These are phyloP conservation scores for Zapus hudsonius DNA, from an alignment of 2,113 vertebrate genomes.

Conservation along the genomic window DNA sequence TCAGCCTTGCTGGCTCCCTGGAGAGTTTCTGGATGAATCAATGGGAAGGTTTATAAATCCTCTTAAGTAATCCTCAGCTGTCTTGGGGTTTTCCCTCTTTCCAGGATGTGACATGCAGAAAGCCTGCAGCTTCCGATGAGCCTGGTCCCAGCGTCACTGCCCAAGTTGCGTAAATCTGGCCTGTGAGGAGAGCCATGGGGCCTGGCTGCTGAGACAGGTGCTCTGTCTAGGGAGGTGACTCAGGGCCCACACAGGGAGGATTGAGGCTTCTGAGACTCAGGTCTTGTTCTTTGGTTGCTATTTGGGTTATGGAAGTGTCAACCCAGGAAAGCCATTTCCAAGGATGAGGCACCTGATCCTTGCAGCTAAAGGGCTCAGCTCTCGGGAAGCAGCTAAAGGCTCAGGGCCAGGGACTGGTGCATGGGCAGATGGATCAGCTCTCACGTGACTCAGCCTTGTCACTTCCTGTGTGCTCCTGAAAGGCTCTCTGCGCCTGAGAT, in stretches of 20 bases:
- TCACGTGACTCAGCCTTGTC: neutral
- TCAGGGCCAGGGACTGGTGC: neutral
- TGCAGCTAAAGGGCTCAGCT: neutral
- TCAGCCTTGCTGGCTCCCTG: neutral
- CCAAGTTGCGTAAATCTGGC: neutral
- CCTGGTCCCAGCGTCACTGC: neutral
- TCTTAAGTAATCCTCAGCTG: neutral
- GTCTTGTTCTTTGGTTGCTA: neutral
- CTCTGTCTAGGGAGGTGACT: neutral
- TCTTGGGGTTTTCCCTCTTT: conserved; percentile 32
- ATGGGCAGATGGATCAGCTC: accelerated
- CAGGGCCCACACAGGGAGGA: neutral
- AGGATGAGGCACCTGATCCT: neutral
- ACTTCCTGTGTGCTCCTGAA: neutral
- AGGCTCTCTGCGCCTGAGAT: neutral
- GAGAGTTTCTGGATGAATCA: conserved; percentile 22
- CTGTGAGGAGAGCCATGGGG: neutral
- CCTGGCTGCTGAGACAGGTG: neutral
- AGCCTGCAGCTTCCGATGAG: neutral
- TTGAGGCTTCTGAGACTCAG: neutral
- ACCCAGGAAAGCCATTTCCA: neutral
- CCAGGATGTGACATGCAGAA: conserved; percentile 47
- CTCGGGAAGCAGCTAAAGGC: neutral
- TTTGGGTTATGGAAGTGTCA: neutral
- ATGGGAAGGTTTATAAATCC: neutral